Base-by-base conservation (phyloP, 2,797 vertebrate species). In the Chaetodon trifasciatus region DNA sequence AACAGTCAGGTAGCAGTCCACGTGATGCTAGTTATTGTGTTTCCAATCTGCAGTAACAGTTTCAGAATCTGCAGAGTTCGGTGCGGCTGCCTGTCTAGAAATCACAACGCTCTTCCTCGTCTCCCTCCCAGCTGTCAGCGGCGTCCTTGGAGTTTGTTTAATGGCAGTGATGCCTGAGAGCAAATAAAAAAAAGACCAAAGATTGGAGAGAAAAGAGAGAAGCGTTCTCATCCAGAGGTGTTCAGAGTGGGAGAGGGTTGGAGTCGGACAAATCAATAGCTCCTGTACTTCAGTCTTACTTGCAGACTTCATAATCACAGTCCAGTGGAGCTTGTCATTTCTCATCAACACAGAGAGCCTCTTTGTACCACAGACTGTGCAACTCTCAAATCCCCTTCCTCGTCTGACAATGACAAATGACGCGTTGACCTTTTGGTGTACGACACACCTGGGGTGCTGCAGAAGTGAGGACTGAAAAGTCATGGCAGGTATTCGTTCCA, bases 291-390 rank as follows among this genome's bases (percentile, higher is more conserved):
- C 44, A 60, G 56, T 62, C 66, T 47, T 32, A 55, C 77, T 74
- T 71, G 53, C 67, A 72, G 71, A 64, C 78, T 70, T 79, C 32
- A 35, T 79, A 84, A 74, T 72, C 76, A 71, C 80, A 87, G 72
- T 78, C 70, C 70, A 91, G 69, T 75, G 69, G 76, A 62, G 68
- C 75, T 80, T 63, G 83, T 89, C 80, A 74, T 76, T 77, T 83
- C 73, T 77, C 71, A 65, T 88, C 73, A 83, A 37, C 75, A 39
- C 3, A 42, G 50, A 63, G 63, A 74, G 32, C 1, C 55, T 71
- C 28, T 71, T 50, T 4, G n/a, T 16, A 19, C 61, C 58, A 63
- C 68, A 35, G 39, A 40, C 78, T 52, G 78, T 28, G 60, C 52
- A 60, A n/a, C 57, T 70, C 66, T 81, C 55, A 44, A 42, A 75